phyloP scores from a whole-genome alignment of 2,113 vertebrate genomes.

The Cettia cetti region DNA sequence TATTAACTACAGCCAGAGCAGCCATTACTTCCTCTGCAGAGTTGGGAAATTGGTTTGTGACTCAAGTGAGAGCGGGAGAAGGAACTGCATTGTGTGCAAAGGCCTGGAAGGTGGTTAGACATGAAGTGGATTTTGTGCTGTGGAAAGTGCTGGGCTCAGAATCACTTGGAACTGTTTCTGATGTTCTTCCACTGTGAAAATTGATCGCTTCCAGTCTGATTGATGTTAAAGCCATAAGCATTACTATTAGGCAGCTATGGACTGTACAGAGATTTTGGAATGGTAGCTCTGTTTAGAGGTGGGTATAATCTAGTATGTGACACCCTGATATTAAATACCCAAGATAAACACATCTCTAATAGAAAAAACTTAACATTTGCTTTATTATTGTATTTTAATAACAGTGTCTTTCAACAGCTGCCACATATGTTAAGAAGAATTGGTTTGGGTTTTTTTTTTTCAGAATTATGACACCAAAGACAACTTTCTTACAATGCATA shows the following conservation, averaged over 20 bases:
- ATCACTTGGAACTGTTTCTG: background rate
- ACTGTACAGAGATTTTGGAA: background rate
- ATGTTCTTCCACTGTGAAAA: background rate
- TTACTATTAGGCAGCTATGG: background rate
- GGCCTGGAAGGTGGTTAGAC: background rate
- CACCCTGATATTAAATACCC: background rate
- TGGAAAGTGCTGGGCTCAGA: background rate
- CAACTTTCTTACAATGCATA: background rate
- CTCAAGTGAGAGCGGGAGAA: background rate
- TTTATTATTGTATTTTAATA: background rate
- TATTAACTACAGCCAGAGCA: background rate
- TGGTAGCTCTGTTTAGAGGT: background rate
- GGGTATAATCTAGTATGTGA: background rate
- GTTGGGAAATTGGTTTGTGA: background rate
- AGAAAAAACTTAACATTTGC: background rate
- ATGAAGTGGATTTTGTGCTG: background rate
- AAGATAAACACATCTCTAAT: background rate
- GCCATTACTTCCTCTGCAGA: background rate
- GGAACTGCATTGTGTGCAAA: background rate
- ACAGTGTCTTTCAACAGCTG: background rate
- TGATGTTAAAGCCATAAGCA: background rate
- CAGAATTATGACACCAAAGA: background rate
- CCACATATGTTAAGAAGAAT: background rate
- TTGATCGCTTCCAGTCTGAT: background rate
- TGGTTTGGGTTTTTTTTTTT: background rate